phyloP scores from a whole-genome alignment of 2,113 vertebrate species.

The Brevimyrus niger region DNA sequence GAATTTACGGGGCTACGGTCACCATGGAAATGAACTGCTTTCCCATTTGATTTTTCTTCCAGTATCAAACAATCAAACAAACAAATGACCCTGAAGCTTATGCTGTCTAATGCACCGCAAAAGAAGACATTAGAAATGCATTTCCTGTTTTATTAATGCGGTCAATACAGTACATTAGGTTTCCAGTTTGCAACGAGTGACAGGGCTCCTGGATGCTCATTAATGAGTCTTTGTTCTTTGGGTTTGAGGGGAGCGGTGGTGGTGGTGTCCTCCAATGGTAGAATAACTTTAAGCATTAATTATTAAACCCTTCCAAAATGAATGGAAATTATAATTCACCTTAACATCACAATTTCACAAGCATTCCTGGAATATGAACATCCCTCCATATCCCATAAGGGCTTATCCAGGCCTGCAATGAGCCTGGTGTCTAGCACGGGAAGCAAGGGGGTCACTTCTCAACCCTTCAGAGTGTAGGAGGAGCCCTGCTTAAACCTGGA shows the following conservation, averaged over 20 bases:
- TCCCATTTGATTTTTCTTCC: slow-evolving; percentile 13
- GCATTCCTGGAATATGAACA: background rate
- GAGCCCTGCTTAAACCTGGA: background rate
- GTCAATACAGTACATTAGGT: slow-evolving; percentile 20
- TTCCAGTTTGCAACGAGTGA: slow-evolving; percentile 6
- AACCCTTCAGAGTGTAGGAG: background rate
- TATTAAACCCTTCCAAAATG: background rate
- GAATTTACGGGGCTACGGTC: background rate
- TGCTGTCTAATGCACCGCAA: slow-evolving; percentile 6
- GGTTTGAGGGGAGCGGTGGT: background rate
- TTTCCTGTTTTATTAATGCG: slow-evolving; percentile 12
- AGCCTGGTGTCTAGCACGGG: background rate
- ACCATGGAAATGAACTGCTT: background rate
- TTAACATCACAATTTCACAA: background rate
- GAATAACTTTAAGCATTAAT: slow-evolving; percentile 10
- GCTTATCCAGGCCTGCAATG: background rate
- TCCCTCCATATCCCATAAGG: background rate
- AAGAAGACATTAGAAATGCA: slow-evolving; percentile 3
- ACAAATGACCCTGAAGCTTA: slow-evolving; percentile 14
- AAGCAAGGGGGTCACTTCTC: background rate
- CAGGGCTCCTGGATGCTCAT: background rate
- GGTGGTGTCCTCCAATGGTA: background rate
- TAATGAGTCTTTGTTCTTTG: slow-evolving; percentile 9
- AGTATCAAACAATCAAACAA: slow-evolving; percentile 16
- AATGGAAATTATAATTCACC: background rate